Evolutionary conservation across 1,140 invertebrate genomes (phyloP).

Genomic region (Drosophila repletoides): DNA sequence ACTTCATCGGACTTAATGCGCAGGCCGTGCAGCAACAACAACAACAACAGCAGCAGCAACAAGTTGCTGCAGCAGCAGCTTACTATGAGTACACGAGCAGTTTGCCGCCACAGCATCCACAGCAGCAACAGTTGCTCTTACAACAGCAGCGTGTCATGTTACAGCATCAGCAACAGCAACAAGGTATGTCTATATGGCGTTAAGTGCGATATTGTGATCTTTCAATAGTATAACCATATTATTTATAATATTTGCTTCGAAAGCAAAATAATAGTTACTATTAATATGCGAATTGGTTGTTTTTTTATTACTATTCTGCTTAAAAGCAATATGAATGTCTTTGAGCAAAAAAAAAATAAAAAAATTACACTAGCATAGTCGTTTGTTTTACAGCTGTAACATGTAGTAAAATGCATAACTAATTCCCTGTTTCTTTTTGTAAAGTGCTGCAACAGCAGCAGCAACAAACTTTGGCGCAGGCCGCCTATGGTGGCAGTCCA

Average conservation of each 20-base stretch:
- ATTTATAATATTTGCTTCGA: too few species aligned
- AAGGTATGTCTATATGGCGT: conserved; percentile 40
- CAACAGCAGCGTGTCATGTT: conserved; percentile 73
- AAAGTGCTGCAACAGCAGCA: conserved; percentile 55
- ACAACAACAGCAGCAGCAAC: conserved; percentile 79
- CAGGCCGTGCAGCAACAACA: conserved; percentile 52
- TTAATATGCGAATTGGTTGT: too few species aligned
- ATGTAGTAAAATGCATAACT: too few species aligned
- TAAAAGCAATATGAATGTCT: too few species aligned
- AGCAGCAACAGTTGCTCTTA: conserved; percentile 68
- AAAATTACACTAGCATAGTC: too few species aligned
- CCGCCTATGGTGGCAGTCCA: conserved; percentile 85
- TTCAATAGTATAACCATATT: too few species aligned
- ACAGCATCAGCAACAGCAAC: conserved; percentile 73
- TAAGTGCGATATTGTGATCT: background rate
- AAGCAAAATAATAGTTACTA: too few species aligned
- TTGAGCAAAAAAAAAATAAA: too few species aligned
- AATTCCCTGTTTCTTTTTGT: background rate
- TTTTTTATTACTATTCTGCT: too few species aligned
- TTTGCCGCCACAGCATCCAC: conserved; percentile 77
- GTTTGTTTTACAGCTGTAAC: too few species aligned
- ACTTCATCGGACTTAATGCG: conserved; percentile 89
- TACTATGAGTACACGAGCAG: conserved; percentile 84
- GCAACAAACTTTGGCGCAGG: conserved; percentile 56
- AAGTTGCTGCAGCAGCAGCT: conserved; percentile 71